Conservation (phyloP, 2,113 vertebrate genomes). For the Perca flavescens region DNA sequence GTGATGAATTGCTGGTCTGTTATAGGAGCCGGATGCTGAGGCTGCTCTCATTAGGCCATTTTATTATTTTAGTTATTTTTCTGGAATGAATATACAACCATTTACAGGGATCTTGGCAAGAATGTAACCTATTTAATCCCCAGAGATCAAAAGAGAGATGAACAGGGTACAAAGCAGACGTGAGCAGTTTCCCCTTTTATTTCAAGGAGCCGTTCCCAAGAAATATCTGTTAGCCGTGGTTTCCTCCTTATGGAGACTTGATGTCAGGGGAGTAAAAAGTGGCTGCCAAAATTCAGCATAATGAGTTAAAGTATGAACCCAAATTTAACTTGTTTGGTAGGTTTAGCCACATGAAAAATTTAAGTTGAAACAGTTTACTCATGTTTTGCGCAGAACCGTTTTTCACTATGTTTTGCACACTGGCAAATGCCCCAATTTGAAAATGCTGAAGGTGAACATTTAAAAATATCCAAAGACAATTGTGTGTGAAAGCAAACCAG, state of each 20-base stretch:
- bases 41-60: conserved; percentile 42
- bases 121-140: conserved; percentile 24
- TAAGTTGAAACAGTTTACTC: neutral
- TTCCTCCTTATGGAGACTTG: conserved; percentile 51
- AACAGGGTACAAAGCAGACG: conserved; percentile 50
- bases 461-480: conserved; percentile 23
- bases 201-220: conserved; percentile 55
- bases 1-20: conserved; percentile 62
- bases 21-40: conserved; percentile 41
- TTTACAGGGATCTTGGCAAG: conserved; percentile 61
- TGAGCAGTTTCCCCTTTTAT: conserved; percentile 65
- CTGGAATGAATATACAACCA: conserved; percentile 45
- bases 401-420: neutral
- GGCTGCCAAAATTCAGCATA: conserved; percentile 37
- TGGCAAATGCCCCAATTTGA: neutral
- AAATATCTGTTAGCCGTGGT: conserved; percentile 57
- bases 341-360: conserved; percentile 4
- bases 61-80: conserved; percentile 56
- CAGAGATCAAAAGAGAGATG: conserved; percentile 50
- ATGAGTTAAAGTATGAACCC: conserved; percentile 40
- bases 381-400: neutral
- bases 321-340: conserved; percentile 11
- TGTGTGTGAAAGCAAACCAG: conserved; percentile 24
- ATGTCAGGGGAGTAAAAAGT: conserved; percentile 55
- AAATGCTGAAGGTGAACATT: conserved; percentile 19